These are phyloP conservation scores for Oreochromis tanganicae DNA, from an alignment of 2,113 vertebrate genomes.

Conservation along the genomic window DNA sequence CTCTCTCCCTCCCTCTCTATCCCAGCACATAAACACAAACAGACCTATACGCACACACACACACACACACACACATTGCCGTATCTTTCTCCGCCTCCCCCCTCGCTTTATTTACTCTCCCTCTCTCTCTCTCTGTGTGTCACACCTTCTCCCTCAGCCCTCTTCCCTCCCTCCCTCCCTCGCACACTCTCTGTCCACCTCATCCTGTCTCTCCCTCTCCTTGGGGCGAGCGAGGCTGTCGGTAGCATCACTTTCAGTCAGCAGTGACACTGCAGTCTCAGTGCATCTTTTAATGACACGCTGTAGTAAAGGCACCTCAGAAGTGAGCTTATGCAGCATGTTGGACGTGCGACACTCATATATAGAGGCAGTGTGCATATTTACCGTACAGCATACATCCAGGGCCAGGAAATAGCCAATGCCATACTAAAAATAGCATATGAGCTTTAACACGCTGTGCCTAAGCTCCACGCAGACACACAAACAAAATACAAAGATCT, in stretches of 20 bases:
- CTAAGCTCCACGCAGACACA: not conserved
- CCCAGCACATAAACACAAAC: not conserved
- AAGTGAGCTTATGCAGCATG: slow-evolving; percentile 1
- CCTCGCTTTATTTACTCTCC: not conserved
- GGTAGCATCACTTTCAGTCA: slow-evolving; percentile 68
- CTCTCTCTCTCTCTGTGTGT: not conserved
- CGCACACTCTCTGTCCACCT: not conserved
- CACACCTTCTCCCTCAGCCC: not conserved
- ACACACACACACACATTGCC: not conserved
- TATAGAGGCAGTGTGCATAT: not conserved
- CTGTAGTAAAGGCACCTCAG: slow-evolving; percentile 8
- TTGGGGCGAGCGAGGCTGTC: slow-evolving; percentile 40
- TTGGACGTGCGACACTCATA: not conserved
- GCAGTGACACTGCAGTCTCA: slow-evolving; percentile 76
- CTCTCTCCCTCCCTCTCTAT: not conserved
- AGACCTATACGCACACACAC: not conserved
- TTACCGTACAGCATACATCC: not conserved
- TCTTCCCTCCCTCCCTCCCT: not conserved
- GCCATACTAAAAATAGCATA: slow-evolving; percentile 1
- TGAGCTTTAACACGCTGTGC: not conserved
- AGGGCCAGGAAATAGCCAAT: not conserved
- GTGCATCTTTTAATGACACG: slow-evolving; percentile 61
- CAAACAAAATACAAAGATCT: not conserved
- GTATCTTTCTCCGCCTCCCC: slow-evolving; percentile 7
- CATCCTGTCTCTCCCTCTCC: slow-evolving; percentile 3